phyloP scores from a whole-genome alignment of 2,888 invertebrate genomes.

The Andrena fulva region DNA sequence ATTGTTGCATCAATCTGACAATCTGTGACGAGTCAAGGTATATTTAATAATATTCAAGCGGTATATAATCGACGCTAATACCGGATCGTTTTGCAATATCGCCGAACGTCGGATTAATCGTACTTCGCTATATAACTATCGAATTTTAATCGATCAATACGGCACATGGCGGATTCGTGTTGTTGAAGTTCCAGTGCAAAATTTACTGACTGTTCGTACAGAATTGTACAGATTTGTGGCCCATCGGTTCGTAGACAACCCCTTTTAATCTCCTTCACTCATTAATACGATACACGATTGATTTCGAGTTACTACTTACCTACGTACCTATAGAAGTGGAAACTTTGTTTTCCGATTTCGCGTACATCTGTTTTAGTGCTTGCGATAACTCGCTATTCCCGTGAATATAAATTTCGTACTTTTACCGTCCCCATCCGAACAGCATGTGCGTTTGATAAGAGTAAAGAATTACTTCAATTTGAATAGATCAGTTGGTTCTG shows the following conservation, averaged over 20 bases:
- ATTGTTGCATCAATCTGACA: conserved; percentile 60
- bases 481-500: neutral
- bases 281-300: neutral
- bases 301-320: conserved; percentile 14
- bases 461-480: neutral
- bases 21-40: conserved; percentile 59
- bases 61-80: conserved; percentile 19
- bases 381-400: neutral
- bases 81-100: conserved; percentile 3
- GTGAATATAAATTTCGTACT: neutral
- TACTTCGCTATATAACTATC: conserved; percentile 30
- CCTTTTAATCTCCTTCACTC: conserved; percentile 19
- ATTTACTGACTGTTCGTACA: conserved; percentile 19
- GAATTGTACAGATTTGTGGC: neutral
- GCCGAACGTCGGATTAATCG: conserved; percentile 1
- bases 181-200: conserved; percentile 36
- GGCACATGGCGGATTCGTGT: conserved; percentile 66
- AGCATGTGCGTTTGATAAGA: neutral
- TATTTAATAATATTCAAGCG: conserved; percentile 45
- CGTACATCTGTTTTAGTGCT: conserved; percentile 41
- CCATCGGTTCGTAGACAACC: conserved; percentile 41
- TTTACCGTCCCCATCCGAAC: neutral
- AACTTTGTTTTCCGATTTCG: neutral
- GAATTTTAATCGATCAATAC: conserved; percentile 65
- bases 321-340: neutral